These are phyloP conservation scores for Cyclargus thomasi DNA, from an alignment of 1,140 invertebrate genomes.

Conservation along the genomic window DNA sequence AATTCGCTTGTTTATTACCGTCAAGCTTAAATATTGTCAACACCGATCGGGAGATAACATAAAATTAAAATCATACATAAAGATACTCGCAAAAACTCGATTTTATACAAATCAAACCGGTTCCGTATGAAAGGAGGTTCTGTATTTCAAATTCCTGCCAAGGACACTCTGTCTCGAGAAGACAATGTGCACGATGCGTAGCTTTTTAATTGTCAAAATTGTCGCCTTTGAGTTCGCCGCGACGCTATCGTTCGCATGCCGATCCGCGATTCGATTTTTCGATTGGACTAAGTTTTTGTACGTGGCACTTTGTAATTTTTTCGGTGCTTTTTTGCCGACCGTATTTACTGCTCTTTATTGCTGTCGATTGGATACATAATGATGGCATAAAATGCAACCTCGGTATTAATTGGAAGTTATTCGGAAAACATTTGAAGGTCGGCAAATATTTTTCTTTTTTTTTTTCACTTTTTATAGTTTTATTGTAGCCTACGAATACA, in stretches of 20 bases:
- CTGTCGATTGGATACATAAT: slow-evolving; percentile 17
- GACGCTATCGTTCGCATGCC: slow-evolving; percentile 27
- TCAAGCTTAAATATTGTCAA: slow-evolving; percentile 2
- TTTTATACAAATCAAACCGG: slow-evolving; percentile 43
- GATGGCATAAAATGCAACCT: slow-evolving; percentile 19
- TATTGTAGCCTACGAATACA: background rate
- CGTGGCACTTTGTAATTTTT: slow-evolving; percentile 28
- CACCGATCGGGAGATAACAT: slow-evolving; percentile 2
- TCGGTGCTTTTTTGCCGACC: slow-evolving; percentile 17
- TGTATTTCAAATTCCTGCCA: slow-evolving; percentile 55
- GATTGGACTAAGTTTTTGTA: slow-evolving; percentile 31
- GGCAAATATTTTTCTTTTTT: background rate
- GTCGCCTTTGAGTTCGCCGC: slow-evolving; percentile 51
- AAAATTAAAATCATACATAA: slow-evolving; percentile 33
- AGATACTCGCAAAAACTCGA: slow-evolving; percentile 28
- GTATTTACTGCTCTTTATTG: slow-evolving; percentile 17
- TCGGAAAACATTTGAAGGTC: background rate
- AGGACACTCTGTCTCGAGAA: slow-evolving; percentile 49
- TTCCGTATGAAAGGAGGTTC: slow-evolving; percentile 34
- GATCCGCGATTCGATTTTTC: slow-evolving; percentile 30
- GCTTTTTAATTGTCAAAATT: slow-evolving; percentile 69
- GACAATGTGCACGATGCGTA: slow-evolving; percentile 50
- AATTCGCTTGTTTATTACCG: background rate
- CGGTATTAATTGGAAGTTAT: background rate
- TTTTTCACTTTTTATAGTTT: no score